Conservation (phyloP, 2,888 invertebrate genomes). For the Synanthedon andrenaeformis region DNA sequence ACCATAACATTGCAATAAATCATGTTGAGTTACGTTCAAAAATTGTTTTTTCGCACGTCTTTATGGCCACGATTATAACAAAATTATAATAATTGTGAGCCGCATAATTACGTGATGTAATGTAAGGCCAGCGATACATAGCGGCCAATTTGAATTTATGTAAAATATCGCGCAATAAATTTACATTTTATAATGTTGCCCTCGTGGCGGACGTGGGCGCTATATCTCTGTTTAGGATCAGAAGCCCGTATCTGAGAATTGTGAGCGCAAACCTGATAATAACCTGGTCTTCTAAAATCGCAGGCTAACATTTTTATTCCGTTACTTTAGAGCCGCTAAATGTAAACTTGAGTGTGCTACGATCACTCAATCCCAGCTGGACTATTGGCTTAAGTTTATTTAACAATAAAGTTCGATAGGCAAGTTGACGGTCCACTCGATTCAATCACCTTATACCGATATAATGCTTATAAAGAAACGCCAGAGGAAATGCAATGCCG, state of each 20-base stretch:
- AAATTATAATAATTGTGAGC: conserved; percentile 68
- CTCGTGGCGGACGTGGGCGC: conserved; percentile 38
- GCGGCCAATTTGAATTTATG: conserved; percentile 64
- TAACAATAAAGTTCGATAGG: too few species aligned
- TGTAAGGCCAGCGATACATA: conserved; percentile 50
- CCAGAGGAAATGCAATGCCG: too few species aligned
- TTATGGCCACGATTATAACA: conserved; percentile 61
- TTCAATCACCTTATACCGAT: too few species aligned
- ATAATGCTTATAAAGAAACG: too few species aligned
- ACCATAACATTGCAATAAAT: conserved; percentile 46
- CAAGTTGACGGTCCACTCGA: too few species aligned
- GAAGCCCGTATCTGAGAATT: conserved; percentile 43
- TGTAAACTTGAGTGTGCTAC: too few species aligned
- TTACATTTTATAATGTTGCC: conserved; percentile 64
- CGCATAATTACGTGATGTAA: conserved; percentile 61
- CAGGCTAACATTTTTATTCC: too few species aligned
- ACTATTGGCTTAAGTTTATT: too few species aligned
- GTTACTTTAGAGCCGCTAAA: too few species aligned
- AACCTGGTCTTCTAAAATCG: conserved; percentile 12
- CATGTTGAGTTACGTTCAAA: conserved; percentile 45
- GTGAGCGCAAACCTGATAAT: conserved; percentile 31
- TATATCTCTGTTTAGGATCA: conserved; percentile 62
- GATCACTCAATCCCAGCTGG: too few species aligned
- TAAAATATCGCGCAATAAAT: conserved; percentile 67
- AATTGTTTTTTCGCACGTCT: conserved; percentile 67